Base-by-base conservation (phyloP, 2,888 invertebrate species). In the Amaurobius ferox region DNA sequence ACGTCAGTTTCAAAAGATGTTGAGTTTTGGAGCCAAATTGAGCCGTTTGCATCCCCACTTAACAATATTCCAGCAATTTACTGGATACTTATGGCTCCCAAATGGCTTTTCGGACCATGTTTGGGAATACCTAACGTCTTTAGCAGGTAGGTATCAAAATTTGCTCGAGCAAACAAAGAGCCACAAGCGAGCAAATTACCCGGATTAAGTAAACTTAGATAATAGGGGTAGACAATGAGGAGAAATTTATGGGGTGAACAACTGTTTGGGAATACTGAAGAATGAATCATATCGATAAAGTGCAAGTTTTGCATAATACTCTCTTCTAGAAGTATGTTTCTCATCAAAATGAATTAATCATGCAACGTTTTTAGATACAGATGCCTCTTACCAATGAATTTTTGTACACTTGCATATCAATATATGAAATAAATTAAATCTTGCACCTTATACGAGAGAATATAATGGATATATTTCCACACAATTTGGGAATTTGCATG, bases 1-100 rank as follows among this genome's bases (percentile, higher is more conserved):
- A 64, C 30, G 16, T 16, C 32, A n/a, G 32, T 29, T 67, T 72
- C 44, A 68, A 67, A 68, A 44, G 78, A 68, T 35, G 77, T 35
- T 67, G 78, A 72, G 44, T 30, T 55, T 73, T 55, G 29, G 62
- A 73, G 78, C 55, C 61, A 79, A 86, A 86, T 78, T 78, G 79
- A 68, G 85, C 78, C 39, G 68, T 86, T 78, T 78, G 68, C 67
- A 72, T 39, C 77, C 71, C 68, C 35, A 28, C 40, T 61, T 78
- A 78, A 78, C 78, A 86, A 78, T 86, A 73, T 79, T 35, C 44
- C 44, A 48, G 61, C 78, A 73, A 73, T 78, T 79, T 73, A 40
- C 28, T 71, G 35, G 68, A 86, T 86, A 44, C 67, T 86, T 86
- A 86, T 73, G 68, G 61, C 28, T 44, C 85, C 78, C 77, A 79